Base-by-base conservation (phyloP, 2,797 vertebrate genomes). In the Myripristis jacobus region DNA sequence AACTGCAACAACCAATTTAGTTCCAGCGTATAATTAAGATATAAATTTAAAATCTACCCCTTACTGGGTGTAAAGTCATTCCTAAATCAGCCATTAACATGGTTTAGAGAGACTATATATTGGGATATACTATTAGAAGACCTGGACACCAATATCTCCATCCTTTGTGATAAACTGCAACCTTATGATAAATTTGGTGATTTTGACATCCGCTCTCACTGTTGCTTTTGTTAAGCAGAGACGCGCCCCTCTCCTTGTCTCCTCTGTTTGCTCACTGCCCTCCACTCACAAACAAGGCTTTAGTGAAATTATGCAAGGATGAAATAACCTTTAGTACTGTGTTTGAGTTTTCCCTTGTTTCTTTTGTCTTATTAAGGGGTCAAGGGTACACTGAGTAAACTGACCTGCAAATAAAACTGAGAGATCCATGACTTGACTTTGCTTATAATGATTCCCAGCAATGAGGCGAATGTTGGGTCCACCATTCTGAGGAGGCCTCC, bases 401-500 rank as follows among this genome's bases (percentile, higher is more conserved):
- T 81, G 71, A 81, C 70, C 74, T 53, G 46, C 70, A 12, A 73
- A 34, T 85, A 25, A 76, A 59, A 51, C 25, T 57, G 31, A 78
- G 43, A 62, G 57, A 58, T 81, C 58, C 29, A 2, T 76, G 54
- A 77, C 38, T 75, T 67, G 29, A 3, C 11, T 41, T 86, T 85
- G 70, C 88, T 77, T 76, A 58, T 87, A 70, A 71, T 92, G 88
- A 87, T 88, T 93, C 67, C 85, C 90, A 73, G 93, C 93, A 86
- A 92, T 85, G 85, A 89, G 85, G 88, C 81, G 3, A 88, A 89
- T 77, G 66, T 85, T 85, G 87, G 84, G 86, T 84, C 82, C 81
- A 82, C 86, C 75, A 90, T 87, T 89, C 84, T 84, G 87, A 72
- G 89, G 92, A 93, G 92, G 85, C 87, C 86, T 89, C 87, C 85